Evolutionary conservation across 2,888 invertebrate species (phyloP), one percentile per base, ranked within the genome.

Genomic region (Tryphoninae sp.): DNA sequence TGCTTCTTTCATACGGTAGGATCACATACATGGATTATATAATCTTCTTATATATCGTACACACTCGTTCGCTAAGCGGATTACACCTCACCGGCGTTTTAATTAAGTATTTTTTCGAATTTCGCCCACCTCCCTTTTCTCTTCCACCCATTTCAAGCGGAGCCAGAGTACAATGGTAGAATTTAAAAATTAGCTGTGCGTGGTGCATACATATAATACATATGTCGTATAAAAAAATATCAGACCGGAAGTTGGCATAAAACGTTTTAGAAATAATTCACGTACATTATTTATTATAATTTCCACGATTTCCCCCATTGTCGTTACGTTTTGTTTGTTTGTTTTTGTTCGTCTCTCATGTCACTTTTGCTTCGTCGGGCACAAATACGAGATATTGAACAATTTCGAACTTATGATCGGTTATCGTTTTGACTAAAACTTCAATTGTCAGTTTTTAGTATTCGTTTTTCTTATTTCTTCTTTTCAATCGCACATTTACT

Each of bases 1-100:
- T 33, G 33, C 33, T 73, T 62, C 26, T 77, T 80, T 73, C 65
- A 76, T 83, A 84, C 82, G 81, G 80, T 83, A 84, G 84, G 84
- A 85, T 86, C 83, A 86, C 85, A 89, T 88, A 89, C 81, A 89
- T 79, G 84, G 86, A 81, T 88, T 87, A 87, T 84, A 86, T 85
- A 86, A 84, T 78, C 65, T 40, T 82, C 40, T 71, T 69, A 82
- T 62, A 77, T 45, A 82, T 73, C 62, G 78, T 78, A 80, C 77
- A 81, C 33, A 55, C 62, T 75, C 55, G 51, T 61, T 62, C 55
- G 61, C 73, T 81, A 42, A 78, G 59, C 73, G 58, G 51, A 59
- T 58, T 68, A 61, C 68, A 62, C 42, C 77, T 74, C 51, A 53
- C 58, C 69, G 58, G 58, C 67, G 7, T 55, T 51, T 51, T 19